These are phyloP conservation scores for Sinocyclocheilus anophthalmus DNA, from an alignment of 2,113 vertebrate species.

Conservation along the genomic window DNA sequence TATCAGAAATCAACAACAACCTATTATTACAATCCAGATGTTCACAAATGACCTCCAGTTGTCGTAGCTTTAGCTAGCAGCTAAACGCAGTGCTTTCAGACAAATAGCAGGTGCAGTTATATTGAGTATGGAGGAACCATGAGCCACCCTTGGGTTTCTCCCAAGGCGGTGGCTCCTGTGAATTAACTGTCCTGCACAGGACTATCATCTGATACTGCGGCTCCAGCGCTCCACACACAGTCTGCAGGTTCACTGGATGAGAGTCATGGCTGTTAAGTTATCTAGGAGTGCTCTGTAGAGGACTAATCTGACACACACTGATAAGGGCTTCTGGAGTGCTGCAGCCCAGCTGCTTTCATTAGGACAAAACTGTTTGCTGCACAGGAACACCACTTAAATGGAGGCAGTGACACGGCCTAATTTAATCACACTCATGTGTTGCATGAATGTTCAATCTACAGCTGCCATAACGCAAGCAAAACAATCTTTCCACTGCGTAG, in stretches of 20 bases:
- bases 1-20: not conserved
- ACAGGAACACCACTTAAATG: slow-evolving; percentile 14
- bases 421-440: slow-evolving; percentile 24
- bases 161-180: not conserved
- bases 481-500: not conserved
- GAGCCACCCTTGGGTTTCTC: not conserved
- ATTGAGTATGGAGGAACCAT: not conserved
- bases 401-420: slow-evolving; percentile 1
- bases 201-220: not conserved
- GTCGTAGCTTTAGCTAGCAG: not conserved
- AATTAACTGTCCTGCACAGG: not conserved
- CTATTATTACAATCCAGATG: not conserved
- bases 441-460: slow-evolving; percentile 11
- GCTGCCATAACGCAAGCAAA: slow-evolving; percentile 7
- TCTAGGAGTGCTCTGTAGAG: not conserved
- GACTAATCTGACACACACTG: slow-evolving; percentile 30
- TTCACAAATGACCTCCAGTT: not conserved
- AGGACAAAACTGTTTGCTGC: slow-evolving; percentile 16
- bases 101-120: not conserved
- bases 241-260: not conserved
- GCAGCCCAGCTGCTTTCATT: slow-evolving; percentile 5
- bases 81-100: not conserved
- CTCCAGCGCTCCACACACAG: not conserved
- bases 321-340: slow-evolving; percentile 34
- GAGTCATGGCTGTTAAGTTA: slow-evolving; percentile 14